phyloP scores from a whole-genome alignment of 2,888 invertebrate species.

The Polietes domitor region DNA sequence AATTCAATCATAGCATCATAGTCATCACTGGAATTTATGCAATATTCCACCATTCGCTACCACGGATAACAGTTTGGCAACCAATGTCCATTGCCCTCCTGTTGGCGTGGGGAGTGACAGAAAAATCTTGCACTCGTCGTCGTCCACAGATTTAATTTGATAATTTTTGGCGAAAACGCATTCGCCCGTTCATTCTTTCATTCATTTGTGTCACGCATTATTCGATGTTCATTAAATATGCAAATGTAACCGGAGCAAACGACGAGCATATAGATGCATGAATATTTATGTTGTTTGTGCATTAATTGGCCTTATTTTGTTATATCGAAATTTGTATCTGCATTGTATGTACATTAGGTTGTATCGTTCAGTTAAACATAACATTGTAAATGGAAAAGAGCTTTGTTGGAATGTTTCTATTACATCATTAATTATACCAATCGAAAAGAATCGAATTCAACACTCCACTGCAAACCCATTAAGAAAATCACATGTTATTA shows the following conservation, averaged over 20 bases:
- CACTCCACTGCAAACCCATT: no score
- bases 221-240: conserved; percentile 59
- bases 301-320: conserved; percentile 28
- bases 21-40: no score
- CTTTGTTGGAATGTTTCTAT: no score
- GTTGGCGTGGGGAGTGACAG: background rate
- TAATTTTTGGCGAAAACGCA: conserved; percentile 12
- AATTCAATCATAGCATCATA: no score
- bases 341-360: background rate
- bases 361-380: background rate
- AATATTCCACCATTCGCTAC: no score
- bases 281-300: background rate
- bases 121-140: background rate
- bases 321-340: background rate
- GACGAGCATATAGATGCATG: background rate
- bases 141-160: background rate
- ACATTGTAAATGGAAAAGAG: no score
- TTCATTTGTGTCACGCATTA: background rate
- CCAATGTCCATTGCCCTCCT: no score
- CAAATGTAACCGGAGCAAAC: conserved; percentile 30
- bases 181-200: background rate
- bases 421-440: no score
- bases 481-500: no score
- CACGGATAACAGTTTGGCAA: no score
- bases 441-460: no score